These are phyloP conservation scores for Machimus atricapillus DNA, from an alignment of 2,888 invertebrate species.

Conservation along the genomic window DNA sequence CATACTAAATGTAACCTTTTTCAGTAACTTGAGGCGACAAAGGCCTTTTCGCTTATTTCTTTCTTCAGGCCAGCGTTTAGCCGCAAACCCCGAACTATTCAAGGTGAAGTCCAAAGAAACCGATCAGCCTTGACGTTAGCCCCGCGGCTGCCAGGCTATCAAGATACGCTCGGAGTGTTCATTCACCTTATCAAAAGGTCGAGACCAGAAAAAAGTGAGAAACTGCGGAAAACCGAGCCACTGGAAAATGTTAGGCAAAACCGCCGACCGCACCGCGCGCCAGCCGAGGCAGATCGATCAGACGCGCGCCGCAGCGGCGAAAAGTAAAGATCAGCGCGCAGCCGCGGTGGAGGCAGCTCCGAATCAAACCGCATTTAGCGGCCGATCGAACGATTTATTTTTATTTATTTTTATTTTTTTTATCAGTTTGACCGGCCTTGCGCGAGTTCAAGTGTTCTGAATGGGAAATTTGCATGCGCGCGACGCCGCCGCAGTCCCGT, in stretches of 20 bases:
- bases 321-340: neutral
- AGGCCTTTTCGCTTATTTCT: neutral
- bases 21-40: neutral
- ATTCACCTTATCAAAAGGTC: constrained; percentile 22
- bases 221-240: neutral
- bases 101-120: constrained; percentile 36
- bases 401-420: neutral
- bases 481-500: neutral
- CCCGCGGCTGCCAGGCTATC: neutral
- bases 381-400: neutral
- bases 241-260: constrained; percentile 13
- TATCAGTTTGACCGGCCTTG: neutral
- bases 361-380: neutral
- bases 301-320: neutral
- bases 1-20: neutral
- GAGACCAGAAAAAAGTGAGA: neutral
- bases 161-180: constrained; percentile 1
- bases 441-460: neutral
- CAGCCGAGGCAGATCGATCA: neutral
- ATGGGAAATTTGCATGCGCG: neutral
- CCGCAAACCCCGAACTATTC: neutral
- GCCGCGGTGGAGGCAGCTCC: neutral
- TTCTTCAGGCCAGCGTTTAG: neutral
- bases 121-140: constrained; percentile 27
- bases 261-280: neutral